These are phyloP conservation scores for Lamellibrachia columna DNA, from an alignment of 2,888 invertebrate species.

Conservation along the genomic window DNA sequence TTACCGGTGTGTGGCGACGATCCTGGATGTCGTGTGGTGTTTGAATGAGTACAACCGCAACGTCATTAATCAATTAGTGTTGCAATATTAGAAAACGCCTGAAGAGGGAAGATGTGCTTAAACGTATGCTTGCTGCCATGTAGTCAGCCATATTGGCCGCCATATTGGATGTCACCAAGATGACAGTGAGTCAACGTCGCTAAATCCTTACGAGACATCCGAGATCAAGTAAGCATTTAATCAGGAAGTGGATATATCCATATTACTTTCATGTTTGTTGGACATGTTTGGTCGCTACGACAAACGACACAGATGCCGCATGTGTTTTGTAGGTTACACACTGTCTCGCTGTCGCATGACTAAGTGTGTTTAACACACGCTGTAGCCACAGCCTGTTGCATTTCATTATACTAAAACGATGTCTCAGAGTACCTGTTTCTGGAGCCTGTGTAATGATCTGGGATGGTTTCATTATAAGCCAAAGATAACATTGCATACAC, in stretches of 20 bases:
- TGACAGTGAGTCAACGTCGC: not conserved
- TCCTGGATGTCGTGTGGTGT: not conserved
- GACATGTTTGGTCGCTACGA: not conserved
- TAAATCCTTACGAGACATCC: not conserved
- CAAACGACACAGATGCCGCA: not conserved
- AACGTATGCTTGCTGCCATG: too few species aligned
- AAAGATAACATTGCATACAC: not conserved
- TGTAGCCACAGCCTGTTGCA: not conserved
- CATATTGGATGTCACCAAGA: not conserved
- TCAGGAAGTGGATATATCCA: not conserved
- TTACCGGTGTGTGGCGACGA: not conserved
- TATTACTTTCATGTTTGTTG: not conserved
- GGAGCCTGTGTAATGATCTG: not conserved
- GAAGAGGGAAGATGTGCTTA: not conserved
- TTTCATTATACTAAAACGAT: conserved; percentile 10
- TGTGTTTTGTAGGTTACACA: not conserved
- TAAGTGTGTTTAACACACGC: not conserved
- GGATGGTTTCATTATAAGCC: not conserved
- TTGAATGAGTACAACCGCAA: not conserved
- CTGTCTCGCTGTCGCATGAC: not conserved
- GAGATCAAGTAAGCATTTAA: conserved; percentile 3
- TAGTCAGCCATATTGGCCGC: not conserved
- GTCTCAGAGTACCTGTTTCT: not conserved
- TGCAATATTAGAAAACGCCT: not conserved
- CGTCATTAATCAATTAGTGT: not conserved